phyloP scores from a whole-genome alignment of 2,888 invertebrate genomes.

The Drosophila paramelanica region DNA sequence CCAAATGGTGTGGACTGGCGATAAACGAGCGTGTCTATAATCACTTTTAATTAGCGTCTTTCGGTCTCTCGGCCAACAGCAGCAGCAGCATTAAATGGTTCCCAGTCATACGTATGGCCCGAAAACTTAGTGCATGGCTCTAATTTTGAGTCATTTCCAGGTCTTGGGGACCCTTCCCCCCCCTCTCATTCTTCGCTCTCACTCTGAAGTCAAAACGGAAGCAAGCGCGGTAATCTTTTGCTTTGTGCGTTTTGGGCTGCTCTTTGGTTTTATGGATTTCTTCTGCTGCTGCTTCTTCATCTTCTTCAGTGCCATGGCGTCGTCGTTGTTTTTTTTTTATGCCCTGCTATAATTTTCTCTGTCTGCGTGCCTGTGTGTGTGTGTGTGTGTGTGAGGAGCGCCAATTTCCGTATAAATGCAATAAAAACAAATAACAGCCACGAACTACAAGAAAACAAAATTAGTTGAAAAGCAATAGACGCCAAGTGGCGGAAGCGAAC shows the following conservation, averaged over 20 bases:
- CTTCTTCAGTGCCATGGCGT: conserved; percentile 6
- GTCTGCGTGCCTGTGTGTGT: conserved; percentile 7
- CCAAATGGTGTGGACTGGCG: conserved; percentile 33
- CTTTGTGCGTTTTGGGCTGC: conserved; percentile 46
- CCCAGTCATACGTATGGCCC: conserved; percentile 32
- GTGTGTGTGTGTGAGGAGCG: conserved; percentile 55
- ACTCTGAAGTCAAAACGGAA: conserved; percentile 47
- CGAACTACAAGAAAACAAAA: conserved; percentile 78
- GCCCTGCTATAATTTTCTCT: conserved; percentile 50
- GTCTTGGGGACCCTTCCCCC: conserved; percentile 8
- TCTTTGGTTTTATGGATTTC: conserved; percentile 62
- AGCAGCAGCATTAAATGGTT: conserved; percentile 27
- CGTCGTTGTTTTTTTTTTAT: conserved; percentile 43
- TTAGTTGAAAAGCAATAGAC: conserved; percentile 73
- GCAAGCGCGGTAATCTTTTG: conserved; percentile 51
- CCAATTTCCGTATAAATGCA: conserved; percentile 82
- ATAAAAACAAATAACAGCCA: conserved; percentile 79
- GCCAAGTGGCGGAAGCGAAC: conserved; percentile 70
- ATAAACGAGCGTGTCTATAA: conserved; percentile 75
- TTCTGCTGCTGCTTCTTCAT: conserved; percentile 8
- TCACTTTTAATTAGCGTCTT: conserved; percentile 74
- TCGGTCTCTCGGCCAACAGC: conserved; percentile 14
- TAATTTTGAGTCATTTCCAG: conserved; percentile 69
- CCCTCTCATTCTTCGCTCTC: neutral
- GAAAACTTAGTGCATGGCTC: conserved; percentile 54